Evolutionary conservation across 2,113 vertebrate species (phyloP).

Genomic region (Noctilio leporinus): DNA sequence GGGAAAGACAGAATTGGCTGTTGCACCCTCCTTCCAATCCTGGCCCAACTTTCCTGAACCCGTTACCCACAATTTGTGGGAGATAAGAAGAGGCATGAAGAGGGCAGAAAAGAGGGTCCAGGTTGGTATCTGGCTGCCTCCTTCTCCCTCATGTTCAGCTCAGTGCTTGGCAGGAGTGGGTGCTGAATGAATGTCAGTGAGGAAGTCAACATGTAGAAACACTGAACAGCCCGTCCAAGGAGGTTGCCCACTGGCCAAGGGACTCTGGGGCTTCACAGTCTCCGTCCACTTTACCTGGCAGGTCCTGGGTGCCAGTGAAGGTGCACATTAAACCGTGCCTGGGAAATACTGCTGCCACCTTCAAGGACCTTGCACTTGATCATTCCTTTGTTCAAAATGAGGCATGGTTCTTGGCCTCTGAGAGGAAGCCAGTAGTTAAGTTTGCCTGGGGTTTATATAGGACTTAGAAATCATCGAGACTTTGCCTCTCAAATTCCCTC

Average conservation of each 20-base stretch:
- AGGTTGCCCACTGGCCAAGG: not conserved
- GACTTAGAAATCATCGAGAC: not conserved
- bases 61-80: not conserved
- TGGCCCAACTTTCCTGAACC: not conserved
- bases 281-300: not conserved
- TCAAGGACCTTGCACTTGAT: not conserved
- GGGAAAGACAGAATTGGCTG: not conserved
- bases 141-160: not conserved
- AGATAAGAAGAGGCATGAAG: not conserved
- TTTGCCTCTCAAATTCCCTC: not conserved
- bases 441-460: not conserved
- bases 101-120: not conserved
- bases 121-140: not conserved
- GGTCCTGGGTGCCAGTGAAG: not conserved
- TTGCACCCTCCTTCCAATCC: not conserved
- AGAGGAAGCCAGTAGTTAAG: not conserved
- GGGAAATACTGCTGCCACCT: not conserved
- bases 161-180: not conserved
- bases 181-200: not conserved
- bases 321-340: not conserved
- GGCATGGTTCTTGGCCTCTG: not conserved
- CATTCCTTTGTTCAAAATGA: not conserved
- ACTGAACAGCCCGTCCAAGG: not conserved
- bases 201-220: not conserved
- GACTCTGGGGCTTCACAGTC: rapidly evolving